These are phyloP conservation scores for Calidris pygmaea DNA, from an alignment of 2,113 vertebrate species.

Conservation along the genomic window DNA sequence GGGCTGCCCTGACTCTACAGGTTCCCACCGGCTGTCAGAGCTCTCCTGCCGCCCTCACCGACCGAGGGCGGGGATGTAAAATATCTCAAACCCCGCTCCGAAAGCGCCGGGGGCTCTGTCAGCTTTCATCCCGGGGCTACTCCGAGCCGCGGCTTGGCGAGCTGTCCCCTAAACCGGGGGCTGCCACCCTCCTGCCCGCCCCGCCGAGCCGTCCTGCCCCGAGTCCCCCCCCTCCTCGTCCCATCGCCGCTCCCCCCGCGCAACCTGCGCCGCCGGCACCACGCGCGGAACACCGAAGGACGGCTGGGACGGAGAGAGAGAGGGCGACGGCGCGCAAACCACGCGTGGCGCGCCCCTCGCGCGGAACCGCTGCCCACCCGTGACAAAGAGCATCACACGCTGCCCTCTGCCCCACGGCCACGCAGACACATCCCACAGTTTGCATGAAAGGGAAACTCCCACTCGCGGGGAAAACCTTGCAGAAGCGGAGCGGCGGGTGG, in stretches of 20 bases:
- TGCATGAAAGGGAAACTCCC: neutral
- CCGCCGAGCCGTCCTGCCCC: neutral
- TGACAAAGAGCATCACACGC: neutral
- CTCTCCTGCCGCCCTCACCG: neutral
- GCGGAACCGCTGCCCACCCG: neutral
- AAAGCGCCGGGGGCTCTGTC: neutral
- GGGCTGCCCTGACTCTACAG: neutral
- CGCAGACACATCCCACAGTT: neutral
- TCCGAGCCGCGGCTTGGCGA: no score
- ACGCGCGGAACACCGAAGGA: no score
- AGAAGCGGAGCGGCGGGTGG: neutral
- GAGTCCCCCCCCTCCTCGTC: no score
- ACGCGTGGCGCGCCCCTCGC: no score
- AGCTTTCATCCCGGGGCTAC: neutral
- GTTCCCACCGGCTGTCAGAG: neutral
- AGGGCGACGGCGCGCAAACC: neutral
- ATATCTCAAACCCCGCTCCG: accelerated
- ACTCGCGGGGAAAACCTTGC: neutral
- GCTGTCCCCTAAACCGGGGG: neutral
- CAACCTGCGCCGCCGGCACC: neutral
- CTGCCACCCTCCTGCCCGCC: neutral
- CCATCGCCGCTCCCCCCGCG: neutral
- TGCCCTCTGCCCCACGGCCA: neutral
- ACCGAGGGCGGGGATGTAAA: neutral
- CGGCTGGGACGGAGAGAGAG: neutral